Evolutionary conservation across 2,113 vertebrate species (phyloP), one percentile per base, ranked within the genome.

Genomic region (Nothocercus nigrocapillus): DNA sequence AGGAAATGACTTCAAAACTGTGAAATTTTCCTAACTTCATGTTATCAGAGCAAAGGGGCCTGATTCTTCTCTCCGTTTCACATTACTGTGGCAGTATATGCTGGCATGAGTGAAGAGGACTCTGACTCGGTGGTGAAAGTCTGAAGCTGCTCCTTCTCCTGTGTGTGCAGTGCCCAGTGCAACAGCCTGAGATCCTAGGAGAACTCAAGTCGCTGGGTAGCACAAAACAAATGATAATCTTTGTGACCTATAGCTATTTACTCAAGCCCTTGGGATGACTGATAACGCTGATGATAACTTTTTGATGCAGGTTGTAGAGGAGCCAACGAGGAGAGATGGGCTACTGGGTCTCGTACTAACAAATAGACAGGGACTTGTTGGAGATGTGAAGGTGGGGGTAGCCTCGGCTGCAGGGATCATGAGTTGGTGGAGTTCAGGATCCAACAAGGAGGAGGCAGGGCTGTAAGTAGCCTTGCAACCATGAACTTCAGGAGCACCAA

Each of bases 141-240:
- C 56, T 49, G 49, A 49, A 49, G 21, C 49, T 45, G 78, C 13
- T 32, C 18, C 36, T 21, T 67, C 44, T 44, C 47, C 21, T 7
- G 19, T 34, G n/a, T 1, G 2, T 4, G 18, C 36, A 7, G 49
- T 5, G 69, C 49, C 38, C 24, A 51, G n/a, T 42, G 42, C 69
- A 19, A 13, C 0, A 1, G 77, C 38, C 38, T 47, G 2, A 7
- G n/a, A 4, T 15, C 3, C 0, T 36, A 18, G 62, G 59, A 19
- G 0, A 1, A 14, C n/a, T n/a, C 2, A 5, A 36, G 38, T 53
- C 47, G 5, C 63, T 30, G 1, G 24, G 54, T 47, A 45, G 7
- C 6, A 4, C 28, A 17, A 72, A 62, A 45, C 34, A 30, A 45
- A 9, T 4, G 14, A 7, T 2, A 16, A 20, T 38, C 27, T 5